A percentile compares a stretch with the other conserved stretches of the same genome.
phyloP scores from a whole-genome alignment of 2,113 vertebrate genomes.

The Onychostruthus taczanowskii region DNA sequence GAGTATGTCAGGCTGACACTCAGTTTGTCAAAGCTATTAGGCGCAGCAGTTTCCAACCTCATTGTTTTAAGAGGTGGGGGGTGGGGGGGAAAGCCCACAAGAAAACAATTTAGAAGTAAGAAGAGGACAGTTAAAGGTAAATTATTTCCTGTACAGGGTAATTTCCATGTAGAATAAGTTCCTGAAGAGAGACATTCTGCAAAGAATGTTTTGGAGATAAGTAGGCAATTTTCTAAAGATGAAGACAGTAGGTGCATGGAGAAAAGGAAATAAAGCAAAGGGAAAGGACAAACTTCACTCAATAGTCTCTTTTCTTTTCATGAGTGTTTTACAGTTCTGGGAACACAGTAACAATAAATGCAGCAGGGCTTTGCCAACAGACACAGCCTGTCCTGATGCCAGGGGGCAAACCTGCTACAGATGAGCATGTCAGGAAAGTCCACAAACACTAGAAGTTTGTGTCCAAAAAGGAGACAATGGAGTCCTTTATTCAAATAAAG shows the following conservation, averaged over 20 bases:
- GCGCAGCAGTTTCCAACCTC: background rate
- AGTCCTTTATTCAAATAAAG: background rate
- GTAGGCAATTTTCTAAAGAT: background rate
- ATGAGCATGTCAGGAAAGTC: background rate
- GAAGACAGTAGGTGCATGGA: background rate
- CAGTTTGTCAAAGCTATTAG: background rate
- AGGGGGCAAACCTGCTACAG: background rate
- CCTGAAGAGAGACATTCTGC: background rate
- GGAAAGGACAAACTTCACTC: background rate
- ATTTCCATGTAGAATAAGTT: slow-evolving; percentile 18
- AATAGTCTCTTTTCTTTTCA: background rate
- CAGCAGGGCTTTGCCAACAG: background rate
- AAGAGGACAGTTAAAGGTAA: background rate
- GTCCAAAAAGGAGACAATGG: background rate
- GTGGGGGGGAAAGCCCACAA: background rate
- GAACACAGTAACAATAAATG: background rate
- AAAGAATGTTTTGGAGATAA: background rate
- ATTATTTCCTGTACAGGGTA: slow-evolving; percentile 10
- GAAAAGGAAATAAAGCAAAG: background rate
- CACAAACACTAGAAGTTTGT: background rate
- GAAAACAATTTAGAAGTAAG: background rate
- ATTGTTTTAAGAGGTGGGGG: background rate
- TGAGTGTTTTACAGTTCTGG: background rate
- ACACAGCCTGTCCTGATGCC: background rate
- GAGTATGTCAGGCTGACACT: background rate